A percentile compares a stretch with the other conserved stretches of the same genome.
Conservation (phyloP, 2,888 invertebrate genomes). For the Eurois occulta region DNA sequence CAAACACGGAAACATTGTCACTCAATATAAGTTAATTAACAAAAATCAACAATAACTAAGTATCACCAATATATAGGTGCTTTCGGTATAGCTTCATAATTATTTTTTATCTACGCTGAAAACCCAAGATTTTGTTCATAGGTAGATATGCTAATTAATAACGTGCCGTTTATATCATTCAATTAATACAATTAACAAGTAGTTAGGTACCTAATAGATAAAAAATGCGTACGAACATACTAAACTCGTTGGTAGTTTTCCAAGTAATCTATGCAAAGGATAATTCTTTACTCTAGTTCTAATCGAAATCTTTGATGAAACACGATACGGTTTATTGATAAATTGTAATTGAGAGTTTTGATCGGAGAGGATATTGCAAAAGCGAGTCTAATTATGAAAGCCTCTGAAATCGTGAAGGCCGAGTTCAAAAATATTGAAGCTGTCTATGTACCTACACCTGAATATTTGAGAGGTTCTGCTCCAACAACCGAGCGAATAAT, state of each 20-base stretch:
- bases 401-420: slow-evolving; percentile 46
- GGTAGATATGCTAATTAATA: slow-evolving; percentile 1
- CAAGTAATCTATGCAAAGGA: not conserved
- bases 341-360: slow-evolving; percentile 35
- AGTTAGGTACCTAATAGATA: not conserved
- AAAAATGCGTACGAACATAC: not conserved
- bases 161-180: not conserved
- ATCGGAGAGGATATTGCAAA: slow-evolving; percentile 38
- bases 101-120: not conserved
- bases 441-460: slow-evolving; percentile 30
- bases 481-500: not conserved
- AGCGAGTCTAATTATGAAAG: slow-evolving; percentile 40
- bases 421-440: slow-evolving; percentile 35
- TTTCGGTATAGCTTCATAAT: not conserved
- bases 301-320: slow-evolving; percentile 11
- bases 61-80: not conserved
- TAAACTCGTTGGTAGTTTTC: slow-evolving; percentile 9
- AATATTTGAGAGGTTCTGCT: slow-evolving; percentile 18
- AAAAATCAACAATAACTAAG: slow-evolving; percentile 10
- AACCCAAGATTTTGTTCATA: not conserved
- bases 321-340: slow-evolving; percentile 36
- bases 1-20: slow-evolving; percentile 23
- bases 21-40: slow-evolving; percentile 5
- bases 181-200: not conserved
- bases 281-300: slow-evolving; percentile 1